Evolutionary conservation across 2,113 vertebrate genomes (phyloP), one percentile per base, ranked within the genome.

Genomic region (Nerophis lumbriciformis): DNA sequence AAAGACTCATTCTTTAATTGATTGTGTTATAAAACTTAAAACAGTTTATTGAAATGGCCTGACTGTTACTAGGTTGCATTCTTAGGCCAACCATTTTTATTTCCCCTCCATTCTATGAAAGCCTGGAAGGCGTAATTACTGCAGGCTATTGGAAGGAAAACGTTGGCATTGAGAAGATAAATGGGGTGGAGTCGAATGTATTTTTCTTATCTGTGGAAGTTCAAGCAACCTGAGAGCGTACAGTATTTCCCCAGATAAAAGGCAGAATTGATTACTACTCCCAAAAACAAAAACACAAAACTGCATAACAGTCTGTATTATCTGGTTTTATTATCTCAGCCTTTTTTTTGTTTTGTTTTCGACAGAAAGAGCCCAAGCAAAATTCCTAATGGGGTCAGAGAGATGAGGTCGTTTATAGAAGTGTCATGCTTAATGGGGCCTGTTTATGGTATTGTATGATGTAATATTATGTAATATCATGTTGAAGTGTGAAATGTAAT

Each of bases 61-160:
- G 80, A 75, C 72, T 72, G 52, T 60, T 47, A 53, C 65, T 49
- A 50, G 51, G 37, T 66, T 75, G 69, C 73, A 77, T 76, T 75
- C 72, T 70, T 56, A 49, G 66, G 68, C 73, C 68, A 67, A 59
- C 62, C 62, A 72, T 76, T 74, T 67, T 73, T 12, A 11, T 45
- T 39, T 39, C 59, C 63, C 60, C 51, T 1, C 65, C 72, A 61
- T 36, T 73, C 69, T 72, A 66, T 63, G 75, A 71, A 83, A 78
- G 75, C 72, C 83, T 84, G 68, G 71, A 73, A 80, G 84, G 84
- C 71, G 75, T 75, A 81, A 88, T 88, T 85, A 85, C 75, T 71
- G 73, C 70, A 53, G 16, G 78, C 77, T 77, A 73, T 58, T 61
- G 75, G 61, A 82, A 81, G 67, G 77, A 84, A 85, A 83, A 84